Evolutionary conservation across 1,140 invertebrate species (phyloP).

Genomic region (Popillia japonica): DNA sequence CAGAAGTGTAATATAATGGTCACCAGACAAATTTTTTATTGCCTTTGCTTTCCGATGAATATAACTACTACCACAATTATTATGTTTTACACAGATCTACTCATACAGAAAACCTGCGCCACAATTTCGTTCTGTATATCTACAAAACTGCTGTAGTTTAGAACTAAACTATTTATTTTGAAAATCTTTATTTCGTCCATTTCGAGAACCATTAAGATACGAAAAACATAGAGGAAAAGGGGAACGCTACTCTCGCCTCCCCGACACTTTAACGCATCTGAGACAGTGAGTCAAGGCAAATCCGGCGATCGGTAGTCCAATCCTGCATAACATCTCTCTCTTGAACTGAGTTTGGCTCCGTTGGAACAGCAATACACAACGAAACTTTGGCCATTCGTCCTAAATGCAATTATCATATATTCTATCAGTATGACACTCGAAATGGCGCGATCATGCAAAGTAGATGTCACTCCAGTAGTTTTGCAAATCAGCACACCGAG

Average conservation of each 20-base stretch:
- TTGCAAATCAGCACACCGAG: conserved; percentile 48
- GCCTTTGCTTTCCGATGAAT: too few species aligned
- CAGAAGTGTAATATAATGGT: too few species aligned
- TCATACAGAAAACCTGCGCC: too few species aligned
- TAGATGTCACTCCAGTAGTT: conserved; percentile 48
- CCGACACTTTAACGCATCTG: conserved; percentile 14
- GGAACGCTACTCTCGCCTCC: neutral
- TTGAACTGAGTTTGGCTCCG: conserved; percentile 45
- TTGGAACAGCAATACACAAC: conserved; percentile 49
- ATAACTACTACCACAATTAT: neutral
- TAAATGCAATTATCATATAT: conserved; percentile 55
- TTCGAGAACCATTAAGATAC: neutral
- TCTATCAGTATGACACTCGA: conserved; percentile 51
- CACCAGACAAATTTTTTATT: too few species aligned
- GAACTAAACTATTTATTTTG: neutral
- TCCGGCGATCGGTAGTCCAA: conserved; percentile 16
- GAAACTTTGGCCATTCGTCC: conserved; percentile 54
- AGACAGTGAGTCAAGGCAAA: conserved; percentile 24
- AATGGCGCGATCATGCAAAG: conserved; percentile 54
- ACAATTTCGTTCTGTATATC: neutral
- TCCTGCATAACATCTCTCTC: conserved; percentile 27
- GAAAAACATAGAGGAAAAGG: neutral
- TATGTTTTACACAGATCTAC: too few species aligned
- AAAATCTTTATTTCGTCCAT: neutral
- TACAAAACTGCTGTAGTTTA: neutral